Evolutionary conservation across 2,113 vertebrate species (phyloP).

Genomic region (Eretmochelys imbricata): DNA sequence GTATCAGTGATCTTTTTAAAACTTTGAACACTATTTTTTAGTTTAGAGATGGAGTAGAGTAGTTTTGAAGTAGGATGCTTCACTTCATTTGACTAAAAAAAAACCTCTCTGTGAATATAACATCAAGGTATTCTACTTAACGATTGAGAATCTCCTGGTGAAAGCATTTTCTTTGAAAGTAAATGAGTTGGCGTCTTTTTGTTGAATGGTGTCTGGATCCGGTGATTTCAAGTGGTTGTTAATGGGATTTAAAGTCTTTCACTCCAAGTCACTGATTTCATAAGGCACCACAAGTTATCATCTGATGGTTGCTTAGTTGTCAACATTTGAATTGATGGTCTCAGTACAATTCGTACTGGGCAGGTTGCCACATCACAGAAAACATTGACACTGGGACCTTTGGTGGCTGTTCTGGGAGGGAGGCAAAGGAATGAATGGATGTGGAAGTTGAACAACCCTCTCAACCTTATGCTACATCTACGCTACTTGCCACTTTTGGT

Average conservation of each 20-base stretch:
- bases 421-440: neutral
- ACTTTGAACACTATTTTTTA: neutral
- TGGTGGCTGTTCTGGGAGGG: neutral
- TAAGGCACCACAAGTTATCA: neutral
- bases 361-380: neutral
- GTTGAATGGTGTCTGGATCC: neutral
- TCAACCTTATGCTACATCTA: neutral
- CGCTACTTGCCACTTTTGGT: neutral
- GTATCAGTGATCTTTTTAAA: conserved; percentile 12
- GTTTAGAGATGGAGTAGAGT: neutral
- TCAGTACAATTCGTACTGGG: neutral
- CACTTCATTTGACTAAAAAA: neutral
- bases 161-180: neutral
- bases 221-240: neutral
- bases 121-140: neutral
- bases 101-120: neutral
- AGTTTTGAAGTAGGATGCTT: neutral
- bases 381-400: neutral
- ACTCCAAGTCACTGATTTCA: neutral
- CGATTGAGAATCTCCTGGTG: neutral
- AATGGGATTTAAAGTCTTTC: neutral
- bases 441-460: neutral
- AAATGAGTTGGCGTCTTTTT: neutral
- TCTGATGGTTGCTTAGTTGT: neutral
- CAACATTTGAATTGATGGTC: neutral